phyloP scores from a whole-genome alignment of 92 coral and sea anemone genomes.

The Muricea muricata region DNA sequence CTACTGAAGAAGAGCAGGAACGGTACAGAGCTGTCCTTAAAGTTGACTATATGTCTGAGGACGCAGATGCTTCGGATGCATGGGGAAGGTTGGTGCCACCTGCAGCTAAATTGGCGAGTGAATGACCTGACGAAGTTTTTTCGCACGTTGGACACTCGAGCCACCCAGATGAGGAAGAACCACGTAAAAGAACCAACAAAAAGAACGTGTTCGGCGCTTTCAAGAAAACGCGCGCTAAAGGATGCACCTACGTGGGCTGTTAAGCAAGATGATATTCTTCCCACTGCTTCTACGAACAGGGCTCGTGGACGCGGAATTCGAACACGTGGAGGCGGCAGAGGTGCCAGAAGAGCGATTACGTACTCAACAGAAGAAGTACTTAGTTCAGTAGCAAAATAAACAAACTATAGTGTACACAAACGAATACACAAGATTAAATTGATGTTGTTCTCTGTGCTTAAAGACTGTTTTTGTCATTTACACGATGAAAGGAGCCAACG shows the following conservation, averaged over 20 bases:
- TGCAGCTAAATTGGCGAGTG: neutral
- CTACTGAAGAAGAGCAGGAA: neutral
- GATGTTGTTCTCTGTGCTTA: too few relatives aligned
- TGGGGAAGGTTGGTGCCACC: neutral
- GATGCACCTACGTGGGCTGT: neutral
- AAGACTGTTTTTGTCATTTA: too few relatives aligned
- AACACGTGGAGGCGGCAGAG: slow-evolving; percentile 1
- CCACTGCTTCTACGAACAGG: neutral
- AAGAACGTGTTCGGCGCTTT: neutral
- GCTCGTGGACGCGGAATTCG: neutral
- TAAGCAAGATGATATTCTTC: neutral
- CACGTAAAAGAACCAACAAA: neutral
- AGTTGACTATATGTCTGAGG: slow-evolving; percentile 3
- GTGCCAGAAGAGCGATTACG: neutral
- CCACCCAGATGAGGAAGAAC: neutral
- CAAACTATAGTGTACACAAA: too few relatives aligned
- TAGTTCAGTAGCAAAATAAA: neutral
- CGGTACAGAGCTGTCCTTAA: neutral
- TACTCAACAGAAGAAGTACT: neutral
- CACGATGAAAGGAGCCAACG: too few relatives aligned
- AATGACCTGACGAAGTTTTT: neutral
- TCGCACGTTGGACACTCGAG: neutral
- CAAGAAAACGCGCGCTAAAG: neutral
- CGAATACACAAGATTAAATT: too few relatives aligned
- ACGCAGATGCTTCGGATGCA: neutral